phyloP scores from a whole-genome alignment of 2,113 vertebrate species.

The Corythornis madagascariensis region DNA sequence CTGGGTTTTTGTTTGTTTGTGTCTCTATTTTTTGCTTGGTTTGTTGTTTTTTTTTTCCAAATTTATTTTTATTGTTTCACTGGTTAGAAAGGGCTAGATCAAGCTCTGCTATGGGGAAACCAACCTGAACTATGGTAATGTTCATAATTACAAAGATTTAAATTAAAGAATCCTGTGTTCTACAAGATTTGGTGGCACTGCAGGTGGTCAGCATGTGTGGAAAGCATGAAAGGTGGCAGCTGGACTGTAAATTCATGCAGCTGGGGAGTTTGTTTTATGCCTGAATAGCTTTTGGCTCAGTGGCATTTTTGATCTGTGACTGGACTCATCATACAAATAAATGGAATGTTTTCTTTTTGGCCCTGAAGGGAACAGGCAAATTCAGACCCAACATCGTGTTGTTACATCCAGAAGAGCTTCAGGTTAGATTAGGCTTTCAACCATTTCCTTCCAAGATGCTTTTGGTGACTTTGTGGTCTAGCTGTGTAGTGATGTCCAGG shows the following conservation, averaged over 20 bases:
- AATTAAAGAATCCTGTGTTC: background rate
- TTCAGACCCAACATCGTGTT: background rate
- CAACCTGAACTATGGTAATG: background rate
- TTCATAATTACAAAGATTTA: background rate
- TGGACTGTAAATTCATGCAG: constrained; percentile 16
- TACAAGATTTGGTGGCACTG: background rate
- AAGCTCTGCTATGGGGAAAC: background rate
- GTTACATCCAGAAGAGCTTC: background rate
- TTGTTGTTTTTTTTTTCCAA: background rate
- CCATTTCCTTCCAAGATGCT: background rate
- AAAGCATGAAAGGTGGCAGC: constrained; percentile 20
- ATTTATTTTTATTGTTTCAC: background rate
- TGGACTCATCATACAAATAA: constrained; percentile 32
- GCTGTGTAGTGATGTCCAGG: background rate
- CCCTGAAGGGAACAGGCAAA: constrained; percentile 23
- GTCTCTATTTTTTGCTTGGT: too few relatives aligned
- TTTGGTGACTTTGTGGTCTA: background rate
- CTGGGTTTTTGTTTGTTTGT: background rate
- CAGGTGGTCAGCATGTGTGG: background rate
- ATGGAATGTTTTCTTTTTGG: constrained; percentile 18
- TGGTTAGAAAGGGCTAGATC: background rate
- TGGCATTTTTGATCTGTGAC: constrained; percentile 32
- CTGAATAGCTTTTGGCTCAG: constrained; percentile 37
- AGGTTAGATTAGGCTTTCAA: background rate
- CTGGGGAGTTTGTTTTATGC: constrained; percentile 37